Percentiles rank a stretch among this genome's conserved stretches.
Evolutionary conservation across 2,888 invertebrate genomes (phyloP).

Genomic region (Hartigia nigra): DNA sequence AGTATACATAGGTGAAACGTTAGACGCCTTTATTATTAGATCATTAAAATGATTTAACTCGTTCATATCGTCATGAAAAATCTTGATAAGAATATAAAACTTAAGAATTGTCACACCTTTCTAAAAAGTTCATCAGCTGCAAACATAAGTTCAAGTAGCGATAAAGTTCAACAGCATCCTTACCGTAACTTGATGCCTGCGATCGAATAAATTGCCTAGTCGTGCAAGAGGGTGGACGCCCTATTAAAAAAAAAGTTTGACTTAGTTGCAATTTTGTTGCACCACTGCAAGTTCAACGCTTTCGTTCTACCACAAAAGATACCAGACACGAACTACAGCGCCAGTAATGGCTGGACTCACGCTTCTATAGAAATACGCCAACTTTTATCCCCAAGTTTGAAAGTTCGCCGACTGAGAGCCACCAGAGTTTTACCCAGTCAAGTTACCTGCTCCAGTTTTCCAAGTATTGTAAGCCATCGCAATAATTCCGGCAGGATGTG

Average conservation of each 20-base stretch:
- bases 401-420: background rate
- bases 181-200: background rate
- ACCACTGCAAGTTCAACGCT: background rate
- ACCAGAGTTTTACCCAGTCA: background rate
- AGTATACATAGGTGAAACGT: too few relatives aligned
- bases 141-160: background rate
- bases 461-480: background rate
- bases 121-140: background rate
- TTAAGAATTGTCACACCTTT: background rate
- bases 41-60: background rate
- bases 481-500: background rate
- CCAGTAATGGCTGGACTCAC: background rate
- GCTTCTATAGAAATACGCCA: background rate
- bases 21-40: background rate
- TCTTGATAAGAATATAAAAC: background rate
- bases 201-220: background rate
- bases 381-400: background rate
- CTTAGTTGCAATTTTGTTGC: background rate
- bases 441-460: background rate
- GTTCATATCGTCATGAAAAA: background rate
- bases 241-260: background rate
- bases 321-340: background rate
- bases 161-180: background rate
- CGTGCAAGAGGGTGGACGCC: background rate
- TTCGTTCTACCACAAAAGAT: background rate